A percentile compares a stretch with the other conserved stretches of the same genome.
Evolutionary conservation across 2,888 invertebrate genomes (phyloP).

Genomic region (Oscheius sp.): DNA sequence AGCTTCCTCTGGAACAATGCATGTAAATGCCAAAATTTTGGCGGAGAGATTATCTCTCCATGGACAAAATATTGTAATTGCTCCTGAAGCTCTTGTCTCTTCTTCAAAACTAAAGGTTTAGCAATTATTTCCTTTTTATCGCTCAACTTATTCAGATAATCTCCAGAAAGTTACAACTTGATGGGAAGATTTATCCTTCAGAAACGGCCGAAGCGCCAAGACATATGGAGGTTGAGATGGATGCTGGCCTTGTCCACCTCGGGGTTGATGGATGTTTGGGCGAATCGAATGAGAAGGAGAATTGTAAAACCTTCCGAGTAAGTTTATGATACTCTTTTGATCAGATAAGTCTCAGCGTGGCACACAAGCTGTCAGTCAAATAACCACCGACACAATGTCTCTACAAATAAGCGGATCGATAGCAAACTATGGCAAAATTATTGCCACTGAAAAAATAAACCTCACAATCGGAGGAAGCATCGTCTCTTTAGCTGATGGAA

Average conservation of each 20-base stretch:
- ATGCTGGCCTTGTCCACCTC: slow-evolving; percentile 46
- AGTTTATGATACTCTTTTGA: neutral
- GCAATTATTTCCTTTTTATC: neutral
- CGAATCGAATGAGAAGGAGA: slow-evolving; percentile 42
- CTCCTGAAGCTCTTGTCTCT: slow-evolving; percentile 49
- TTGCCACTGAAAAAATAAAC: slow-evolving; percentile 44
- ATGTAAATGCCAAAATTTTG: slow-evolving; percentile 46
- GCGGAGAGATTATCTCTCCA: slow-evolving; percentile 34
- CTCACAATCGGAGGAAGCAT: slow-evolving; percentile 38
- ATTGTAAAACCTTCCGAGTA: slow-evolving; percentile 13
- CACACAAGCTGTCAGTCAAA: slow-evolving; percentile 17
- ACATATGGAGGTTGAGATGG: slow-evolving; percentile 20
- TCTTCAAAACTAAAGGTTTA: slow-evolving; percentile 40
- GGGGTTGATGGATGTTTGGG: slow-evolving; percentile 55
- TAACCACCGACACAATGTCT: slow-evolving; percentile 38
- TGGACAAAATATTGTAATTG: slow-evolving; percentile 52
- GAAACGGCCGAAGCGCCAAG: slow-evolving; percentile 12
- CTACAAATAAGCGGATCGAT: slow-evolving; percentile 41
- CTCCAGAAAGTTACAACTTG: slow-evolving; percentile 48
- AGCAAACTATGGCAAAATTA: slow-evolving; percentile 54
- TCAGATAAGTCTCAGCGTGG: slow-evolving; percentile 14
- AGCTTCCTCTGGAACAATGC: slow-evolving; percentile 53
- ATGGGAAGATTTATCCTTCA: slow-evolving; percentile 49
- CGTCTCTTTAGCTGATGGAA: slow-evolving; percentile 48
- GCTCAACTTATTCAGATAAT: slow-evolving; percentile 34